Evolutionary conservation across 2,888 invertebrate genomes (phyloP).

Genomic region (Sarcophaga caerulescens): DNA sequence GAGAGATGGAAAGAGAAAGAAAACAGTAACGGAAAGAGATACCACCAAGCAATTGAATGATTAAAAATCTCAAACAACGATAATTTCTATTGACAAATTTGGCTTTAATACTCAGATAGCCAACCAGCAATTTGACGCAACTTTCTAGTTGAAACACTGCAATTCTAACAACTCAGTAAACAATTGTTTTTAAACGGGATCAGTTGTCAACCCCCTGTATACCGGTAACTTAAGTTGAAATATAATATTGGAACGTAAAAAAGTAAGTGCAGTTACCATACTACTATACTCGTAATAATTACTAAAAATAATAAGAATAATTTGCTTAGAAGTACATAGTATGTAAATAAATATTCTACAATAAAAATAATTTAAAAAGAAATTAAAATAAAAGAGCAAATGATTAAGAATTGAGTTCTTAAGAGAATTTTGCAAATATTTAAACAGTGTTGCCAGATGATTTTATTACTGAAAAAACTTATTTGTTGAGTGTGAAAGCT

Average conservation of each 20-base stretch:
- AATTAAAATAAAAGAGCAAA: neutral
- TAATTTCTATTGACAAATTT: neutral
- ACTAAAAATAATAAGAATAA: too few species aligned
- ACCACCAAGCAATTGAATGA: neutral
- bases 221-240: neutral
- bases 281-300: too few species aligned
- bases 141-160: neutral
- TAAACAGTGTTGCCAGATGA: neutral
- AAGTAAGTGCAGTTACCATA: neutral
- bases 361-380: too few species aligned
- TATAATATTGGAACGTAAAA: slow-evolving; percentile 16
- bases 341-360: too few species aligned
- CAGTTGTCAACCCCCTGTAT: neutral
- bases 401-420: neutral
- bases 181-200: slow-evolving; percentile 28
- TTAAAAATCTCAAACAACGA: neutral
- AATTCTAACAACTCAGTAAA: slow-evolving; percentile 51
- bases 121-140: neutral
- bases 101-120: neutral
- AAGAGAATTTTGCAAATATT: neutral
- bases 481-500: too few species aligned
- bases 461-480: neutral
- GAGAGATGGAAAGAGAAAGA: neutral
- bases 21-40: too few species aligned
- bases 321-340: too few species aligned